A percentile compares a stretch with the other conserved stretches of the same genome.
These are phyloP conservation scores for Lasioglossum lativentre DNA, from an alignment of 2,888 invertebrate genomes.

Conservation along the genomic window DNA sequence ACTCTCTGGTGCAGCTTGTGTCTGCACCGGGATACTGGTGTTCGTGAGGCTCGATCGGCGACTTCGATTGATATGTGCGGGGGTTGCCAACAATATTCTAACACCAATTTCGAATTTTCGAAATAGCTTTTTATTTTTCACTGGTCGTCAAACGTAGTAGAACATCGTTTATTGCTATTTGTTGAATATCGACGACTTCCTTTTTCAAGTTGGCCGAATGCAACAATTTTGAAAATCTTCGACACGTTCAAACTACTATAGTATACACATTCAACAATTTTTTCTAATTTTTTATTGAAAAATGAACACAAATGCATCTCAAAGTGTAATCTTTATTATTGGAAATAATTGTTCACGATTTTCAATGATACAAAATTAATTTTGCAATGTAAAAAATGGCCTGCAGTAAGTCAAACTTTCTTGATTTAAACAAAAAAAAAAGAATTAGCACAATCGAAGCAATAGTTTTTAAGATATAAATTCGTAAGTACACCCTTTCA, in stretches of 20 bases:
- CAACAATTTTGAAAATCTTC: neutral
- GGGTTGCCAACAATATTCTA: neutral
- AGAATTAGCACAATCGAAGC: neutral
- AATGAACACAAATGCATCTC: neutral
- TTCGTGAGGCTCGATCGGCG: neutral
- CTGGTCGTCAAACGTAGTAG: neutral
- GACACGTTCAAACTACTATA: neutral
- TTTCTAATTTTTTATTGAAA: neutral
- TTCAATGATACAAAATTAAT: neutral
- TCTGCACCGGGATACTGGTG: neutral
- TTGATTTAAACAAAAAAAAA: neutral
- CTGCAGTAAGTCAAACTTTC: neutral
- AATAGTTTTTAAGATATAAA: neutral
- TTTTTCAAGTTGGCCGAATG: neutral
- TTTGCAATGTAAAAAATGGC: neutral
- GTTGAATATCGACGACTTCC: neutral
- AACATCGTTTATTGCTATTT: neutral
- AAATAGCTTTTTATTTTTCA: neutral
- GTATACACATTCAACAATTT: neutral
- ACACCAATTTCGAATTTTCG: neutral
- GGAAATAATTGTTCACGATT: neutral
- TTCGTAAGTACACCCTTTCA: neutral
- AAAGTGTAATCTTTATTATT: neutral
- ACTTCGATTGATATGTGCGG: neutral
- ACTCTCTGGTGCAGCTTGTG: slow-evolving; percentile 7